Conservation (phyloP, 2,797 vertebrate genomes). For the Siniperca scherzeri region DNA sequence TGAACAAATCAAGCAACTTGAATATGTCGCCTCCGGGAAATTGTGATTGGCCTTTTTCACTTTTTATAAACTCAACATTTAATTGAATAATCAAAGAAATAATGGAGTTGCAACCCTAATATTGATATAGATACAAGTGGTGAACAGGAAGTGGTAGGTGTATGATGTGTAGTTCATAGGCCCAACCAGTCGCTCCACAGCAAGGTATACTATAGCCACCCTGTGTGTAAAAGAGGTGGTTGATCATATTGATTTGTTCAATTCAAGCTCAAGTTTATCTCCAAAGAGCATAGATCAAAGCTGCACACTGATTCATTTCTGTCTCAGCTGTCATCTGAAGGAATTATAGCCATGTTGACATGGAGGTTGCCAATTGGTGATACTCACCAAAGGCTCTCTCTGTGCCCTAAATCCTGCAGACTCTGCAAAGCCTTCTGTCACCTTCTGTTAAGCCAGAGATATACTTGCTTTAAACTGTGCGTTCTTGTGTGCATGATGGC, state of each 20-base stretch:
- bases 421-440: conserved; percentile 53
- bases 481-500: no score
- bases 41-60: background rate
- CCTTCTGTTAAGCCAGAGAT: conserved; percentile 8
- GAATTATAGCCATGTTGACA: conserved; percentile 33
- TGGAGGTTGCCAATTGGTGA: conserved; percentile 47
- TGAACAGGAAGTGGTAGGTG: background rate
- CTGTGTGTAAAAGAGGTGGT: background rate
- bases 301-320: conserved; percentile 35
- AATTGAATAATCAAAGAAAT: background rate
- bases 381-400: conserved; percentile 18
- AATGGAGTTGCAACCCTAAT: background rate
- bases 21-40: background rate
- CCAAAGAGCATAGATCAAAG: conserved; percentile 19
- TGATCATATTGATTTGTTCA: conserved; percentile 17
- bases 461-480: no score
- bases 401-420: conserved; percentile 9
- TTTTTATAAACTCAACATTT: background rate
- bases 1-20: background rate
- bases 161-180: background rate
- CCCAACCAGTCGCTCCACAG: background rate
- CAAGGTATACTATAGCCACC: background rate
- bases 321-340: conserved; percentile 29
- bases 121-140: background rate
- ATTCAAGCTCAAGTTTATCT: background rate